Evolutionary conservation across 64 coral and sea anemone species (phyloP).

Genomic region (Exaiptasia diaphana): DNA sequence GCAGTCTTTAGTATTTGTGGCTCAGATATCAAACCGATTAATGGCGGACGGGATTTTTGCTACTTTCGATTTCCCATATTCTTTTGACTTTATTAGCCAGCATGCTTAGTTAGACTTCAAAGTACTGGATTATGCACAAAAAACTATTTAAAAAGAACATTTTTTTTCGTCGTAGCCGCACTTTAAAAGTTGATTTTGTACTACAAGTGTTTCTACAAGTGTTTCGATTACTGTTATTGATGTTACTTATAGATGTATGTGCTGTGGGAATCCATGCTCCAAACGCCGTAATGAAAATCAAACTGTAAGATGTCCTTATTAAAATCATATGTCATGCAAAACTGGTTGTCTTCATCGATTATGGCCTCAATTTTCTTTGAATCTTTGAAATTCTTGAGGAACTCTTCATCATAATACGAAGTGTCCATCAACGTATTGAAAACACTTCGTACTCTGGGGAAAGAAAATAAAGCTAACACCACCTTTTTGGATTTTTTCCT

Average conservation of each 20-base stretch:
- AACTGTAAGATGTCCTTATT: conserved; percentile 31
- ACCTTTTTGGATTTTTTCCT: not conserved
- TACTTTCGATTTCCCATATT: too few species aligned
- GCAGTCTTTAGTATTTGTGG: too few species aligned
- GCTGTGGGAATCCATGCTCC: conserved; percentile 46
- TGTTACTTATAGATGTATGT: conserved; percentile 41
- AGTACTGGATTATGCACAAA: too few species aligned
- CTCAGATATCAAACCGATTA: too few species aligned
- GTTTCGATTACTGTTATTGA: too few species aligned
- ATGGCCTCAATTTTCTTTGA: conserved; percentile 50
- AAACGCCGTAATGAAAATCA: conserved; percentile 50
- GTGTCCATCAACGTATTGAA: conserved; percentile 28
- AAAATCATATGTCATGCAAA: conserved; percentile 41
- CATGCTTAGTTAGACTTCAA: too few species aligned
- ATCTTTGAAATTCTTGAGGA: conserved; percentile 19
- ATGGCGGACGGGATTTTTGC: too few species aligned
- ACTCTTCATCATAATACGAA: not conserved
- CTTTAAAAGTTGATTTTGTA: too few species aligned
- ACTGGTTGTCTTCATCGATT: conserved; percentile 43
- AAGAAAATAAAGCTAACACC: conserved; percentile 25
- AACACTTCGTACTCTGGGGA: conserved; percentile 23
- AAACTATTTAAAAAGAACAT: too few species aligned
- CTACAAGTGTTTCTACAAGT: too few species aligned
- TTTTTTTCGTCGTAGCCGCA: too few species aligned
- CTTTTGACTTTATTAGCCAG: too few species aligned